Base-by-base conservation (phyloP, 2,113 vertebrate species). In the Boleophthalmus pectinirostris region DNA sequence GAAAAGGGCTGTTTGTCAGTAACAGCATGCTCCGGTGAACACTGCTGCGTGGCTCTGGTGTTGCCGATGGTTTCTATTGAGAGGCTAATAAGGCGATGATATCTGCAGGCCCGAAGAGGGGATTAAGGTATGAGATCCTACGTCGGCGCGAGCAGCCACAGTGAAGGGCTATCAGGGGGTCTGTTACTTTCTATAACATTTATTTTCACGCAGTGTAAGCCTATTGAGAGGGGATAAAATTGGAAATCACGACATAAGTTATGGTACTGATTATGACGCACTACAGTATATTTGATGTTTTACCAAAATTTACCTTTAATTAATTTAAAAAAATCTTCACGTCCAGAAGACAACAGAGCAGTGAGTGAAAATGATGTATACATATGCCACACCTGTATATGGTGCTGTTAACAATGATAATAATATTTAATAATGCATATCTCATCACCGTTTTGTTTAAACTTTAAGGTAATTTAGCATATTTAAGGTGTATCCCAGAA, bases 71-170 rank as follows among this genome's bases (percentile, higher is more conserved):
- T 77, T 82, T 68, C 83, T 70, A 85, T 87, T 88, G 82, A 83
- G 49, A 85, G 75, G 75, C 73, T 86, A 86, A 90, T 85, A 82
- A 78, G 61, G 47, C 18, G 84, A 90, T 89, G 70, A 76, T 83
- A 89, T 89, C 84, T 75, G 2, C 1, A 49, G 75, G 81, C 69
- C 77, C 87, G 56, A 85, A 84, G 68, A n/a, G 74, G 45, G 82
- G 82, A 88, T 91, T 85, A 88, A 79, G 77, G 83, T 85, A 78
- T 69, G 72, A 86, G 84, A 85, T 68, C 72, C 73, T 76, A 74
- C 78, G 79, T 79, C 76, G 16, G 5, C 54, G 53, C 38, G 12
- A 67, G 66, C 63, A 69, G 73, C 73, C 66, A 21, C 67, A 75
- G 78, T 85, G 54, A 80, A 76, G 78, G 51, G 49, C 51, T 54